Percentiles rank a stretch among this genome's conserved stretches.
Evolutionary conservation across 2,888 invertebrate genomes (phyloP).

Genomic region (Chironomus tentans): DNA sequence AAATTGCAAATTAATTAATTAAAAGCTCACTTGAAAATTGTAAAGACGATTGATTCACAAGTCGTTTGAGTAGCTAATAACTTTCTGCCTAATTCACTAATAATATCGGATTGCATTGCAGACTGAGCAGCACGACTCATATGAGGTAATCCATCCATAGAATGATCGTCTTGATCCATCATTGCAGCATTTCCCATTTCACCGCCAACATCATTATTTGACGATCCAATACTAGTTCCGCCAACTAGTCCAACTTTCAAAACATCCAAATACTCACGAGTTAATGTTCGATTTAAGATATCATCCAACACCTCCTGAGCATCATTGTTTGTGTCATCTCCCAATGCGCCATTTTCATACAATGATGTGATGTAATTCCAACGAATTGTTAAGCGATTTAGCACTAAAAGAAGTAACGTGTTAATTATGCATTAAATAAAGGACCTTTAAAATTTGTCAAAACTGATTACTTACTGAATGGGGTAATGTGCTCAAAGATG

Average conservation of each 20-base stretch:
- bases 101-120: slow-evolving; percentile 56
- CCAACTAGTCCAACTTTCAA: slow-evolving; percentile 67
- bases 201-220: slow-evolving; percentile 40
- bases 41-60: slow-evolving; percentile 54
- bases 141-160: slow-evolving; percentile 58
- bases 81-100: slow-evolving; percentile 71
- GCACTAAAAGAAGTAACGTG: slow-evolving; percentile 44
- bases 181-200: slow-evolving; percentile 39
- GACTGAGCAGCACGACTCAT: slow-evolving; percentile 42
- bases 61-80: slow-evolving; percentile 58
- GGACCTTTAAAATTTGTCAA: too few species aligned
- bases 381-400: slow-evolving; percentile 58
- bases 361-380: slow-evolving; percentile 73
- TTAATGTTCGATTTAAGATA: slow-evolving; percentile 73
- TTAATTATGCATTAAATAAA: too few species aligned
- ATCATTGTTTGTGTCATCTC: slow-evolving; percentile 57
- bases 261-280: slow-evolving; percentile 80
- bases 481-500: slow-evolving; percentile 65
- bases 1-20: neutral
- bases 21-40: slow-evolving; percentile 46
- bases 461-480: slow-evolving; percentile 54
- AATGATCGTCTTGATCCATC: slow-evolving; percentile 58
- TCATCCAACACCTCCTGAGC: slow-evolving; percentile 78
- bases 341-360: slow-evolving; percentile 65
- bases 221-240: slow-evolving; percentile 44